Evolutionary conservation across 2,113 vertebrate genomes (phyloP).

Genomic region (Oceanites oceanicus): DNA sequence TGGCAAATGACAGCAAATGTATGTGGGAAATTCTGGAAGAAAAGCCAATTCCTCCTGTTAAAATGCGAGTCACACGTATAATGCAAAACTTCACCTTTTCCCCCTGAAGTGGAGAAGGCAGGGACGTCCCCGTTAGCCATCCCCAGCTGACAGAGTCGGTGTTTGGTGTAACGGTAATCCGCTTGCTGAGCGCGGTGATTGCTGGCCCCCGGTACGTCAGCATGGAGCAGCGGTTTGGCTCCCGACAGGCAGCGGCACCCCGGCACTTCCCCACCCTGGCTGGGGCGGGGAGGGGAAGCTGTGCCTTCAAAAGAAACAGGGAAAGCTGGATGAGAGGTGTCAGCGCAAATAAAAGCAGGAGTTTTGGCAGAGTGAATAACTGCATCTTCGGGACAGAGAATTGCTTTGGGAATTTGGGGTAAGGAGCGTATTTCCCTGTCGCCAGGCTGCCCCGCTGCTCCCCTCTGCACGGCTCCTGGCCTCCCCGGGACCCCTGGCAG

Average conservation of each 20-base stretch:
- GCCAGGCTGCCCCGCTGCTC: not conserved
- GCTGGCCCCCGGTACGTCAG: not conserved
- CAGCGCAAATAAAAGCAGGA: not conserved
- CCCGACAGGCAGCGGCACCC: not conserved
- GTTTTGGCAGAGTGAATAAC: not conserved
- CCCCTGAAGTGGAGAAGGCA: not conserved
- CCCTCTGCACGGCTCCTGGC: not conserved
- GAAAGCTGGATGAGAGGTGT: too few relatives aligned
- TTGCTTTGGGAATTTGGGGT: not conserved
- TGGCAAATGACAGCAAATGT: not conserved
- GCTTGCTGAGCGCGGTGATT: not conserved
- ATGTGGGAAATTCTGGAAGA: not conserved
- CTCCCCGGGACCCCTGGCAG: fast-evolving
- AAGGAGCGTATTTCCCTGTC: not conserved
- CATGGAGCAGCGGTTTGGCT: not conserved
- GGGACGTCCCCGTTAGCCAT: fast-evolving
- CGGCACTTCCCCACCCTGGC: not conserved
- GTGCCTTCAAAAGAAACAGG: not conserved
- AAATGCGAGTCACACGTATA: fast-evolving
- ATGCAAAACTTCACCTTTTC: not conserved
- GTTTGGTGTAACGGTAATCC: too few relatives aligned
- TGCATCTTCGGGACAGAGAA: not conserved
- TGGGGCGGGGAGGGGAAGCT: not conserved
- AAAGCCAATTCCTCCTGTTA: not conserved
- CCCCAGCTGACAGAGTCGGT: not conserved